A percentile compares a stretch with the other conserved stretches of the same genome.
Conservation (phyloP, 2,888 invertebrate genomes). For the Drosophila phalerata region DNA sequence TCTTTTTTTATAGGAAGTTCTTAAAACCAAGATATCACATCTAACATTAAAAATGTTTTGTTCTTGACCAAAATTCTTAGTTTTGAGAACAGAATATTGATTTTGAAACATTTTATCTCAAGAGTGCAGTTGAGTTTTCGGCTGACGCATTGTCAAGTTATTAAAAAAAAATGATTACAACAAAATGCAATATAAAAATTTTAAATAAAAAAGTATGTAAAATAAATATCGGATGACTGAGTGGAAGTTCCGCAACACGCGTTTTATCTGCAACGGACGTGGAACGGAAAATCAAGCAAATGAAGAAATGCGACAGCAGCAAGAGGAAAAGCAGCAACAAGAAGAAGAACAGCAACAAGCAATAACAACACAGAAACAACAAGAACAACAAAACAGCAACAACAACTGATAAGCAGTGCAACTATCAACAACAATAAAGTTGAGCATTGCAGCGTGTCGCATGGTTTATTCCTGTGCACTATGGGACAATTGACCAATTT, state of each 20-base stretch:
- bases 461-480: not conserved
- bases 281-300: constrained; percentile 55
- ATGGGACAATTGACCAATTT: no score
- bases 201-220: constrained; percentile 16
- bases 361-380: constrained; percentile 11
- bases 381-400: constrained; percentile 12
- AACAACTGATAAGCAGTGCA: constrained; percentile 19
- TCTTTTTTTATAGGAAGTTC: no score
- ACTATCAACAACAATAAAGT: constrained; percentile 67
- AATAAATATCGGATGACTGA: constrained; percentile 30
- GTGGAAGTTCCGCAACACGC: constrained; percentile 72
- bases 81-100: no score
- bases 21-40: no score
- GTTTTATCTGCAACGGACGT: constrained; percentile 79
- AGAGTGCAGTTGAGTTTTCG: constrained; percentile 5
- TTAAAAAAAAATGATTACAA: constrained; percentile 3
- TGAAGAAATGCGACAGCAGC: constrained; percentile 48
- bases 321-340: not conserved
- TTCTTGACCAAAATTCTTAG: no score
- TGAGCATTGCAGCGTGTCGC: constrained; percentile 58
- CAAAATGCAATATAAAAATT: constrained; percentile 2
- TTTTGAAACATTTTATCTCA: no score
- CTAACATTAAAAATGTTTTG: no score
- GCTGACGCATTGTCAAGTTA: constrained; percentile 21
- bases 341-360: constrained; percentile 15